Evolutionary conservation across 2,797 vertebrate species (phyloP).

Genomic region (Poecilia velifera): DNA sequence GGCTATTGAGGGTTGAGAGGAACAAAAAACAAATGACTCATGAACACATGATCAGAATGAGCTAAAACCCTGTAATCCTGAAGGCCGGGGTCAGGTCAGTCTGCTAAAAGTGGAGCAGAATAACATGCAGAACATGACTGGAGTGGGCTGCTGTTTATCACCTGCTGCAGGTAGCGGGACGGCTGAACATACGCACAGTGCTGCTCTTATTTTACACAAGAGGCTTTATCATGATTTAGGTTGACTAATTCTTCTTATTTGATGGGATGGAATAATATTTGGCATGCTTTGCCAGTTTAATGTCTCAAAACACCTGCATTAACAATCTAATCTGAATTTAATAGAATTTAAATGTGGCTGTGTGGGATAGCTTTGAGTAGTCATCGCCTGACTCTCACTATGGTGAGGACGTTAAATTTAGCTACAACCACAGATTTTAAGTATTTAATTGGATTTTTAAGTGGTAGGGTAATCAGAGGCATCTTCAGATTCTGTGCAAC

Average conservation of each 20-base stretch:
- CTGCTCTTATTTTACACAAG: not conserved
- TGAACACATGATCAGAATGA: constrained; percentile 53
- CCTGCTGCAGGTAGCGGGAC: not conserved
- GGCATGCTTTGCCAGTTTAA: not conserved
- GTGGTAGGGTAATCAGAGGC: not conserved
- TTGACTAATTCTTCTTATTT: not conserved
- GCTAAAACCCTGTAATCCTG: constrained; percentile 35
- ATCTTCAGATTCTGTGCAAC: not conserved
- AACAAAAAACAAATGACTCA: constrained; percentile 69
- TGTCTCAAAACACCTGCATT: not conserved
- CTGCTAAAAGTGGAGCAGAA: not conserved
- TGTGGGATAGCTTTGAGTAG: not conserved
- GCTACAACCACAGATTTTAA: not conserved
- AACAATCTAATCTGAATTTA: not conserved
- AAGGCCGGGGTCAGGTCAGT: constrained; percentile 12
- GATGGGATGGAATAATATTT: not conserved
- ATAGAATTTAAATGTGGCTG: not conserved
- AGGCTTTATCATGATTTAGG: not conserved
- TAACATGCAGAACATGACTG: not conserved
- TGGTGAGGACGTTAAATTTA: not conserved
- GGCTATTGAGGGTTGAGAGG: constrained; percentile 60
- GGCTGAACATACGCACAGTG: not conserved
- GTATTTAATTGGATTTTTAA: not conserved
- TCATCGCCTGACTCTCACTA: not conserved
- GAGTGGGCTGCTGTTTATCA: not conserved